Evolutionary conservation across 92 coral and sea anemone genomes (phyloP).

Genomic region (Siderastrea siderea): DNA sequence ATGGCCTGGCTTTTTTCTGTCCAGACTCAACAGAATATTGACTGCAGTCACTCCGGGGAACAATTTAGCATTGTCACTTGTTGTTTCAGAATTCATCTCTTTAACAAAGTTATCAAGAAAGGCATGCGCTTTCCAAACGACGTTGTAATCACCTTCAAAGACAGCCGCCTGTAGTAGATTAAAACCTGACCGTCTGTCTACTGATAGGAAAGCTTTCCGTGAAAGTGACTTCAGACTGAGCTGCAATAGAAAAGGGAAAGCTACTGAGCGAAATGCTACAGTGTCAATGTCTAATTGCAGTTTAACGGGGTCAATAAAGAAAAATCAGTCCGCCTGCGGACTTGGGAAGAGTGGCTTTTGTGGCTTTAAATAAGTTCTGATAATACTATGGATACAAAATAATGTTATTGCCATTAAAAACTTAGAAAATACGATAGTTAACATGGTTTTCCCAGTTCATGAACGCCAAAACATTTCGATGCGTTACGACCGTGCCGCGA

Average conservation of each 20-base stretch:
- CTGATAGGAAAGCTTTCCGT: not conserved
- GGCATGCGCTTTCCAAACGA: not conserved
- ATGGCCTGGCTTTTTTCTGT: not conserved
- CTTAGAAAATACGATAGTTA: no score
- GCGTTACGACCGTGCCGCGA: no score
- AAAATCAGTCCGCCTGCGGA: no score
- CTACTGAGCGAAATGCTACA: no score
- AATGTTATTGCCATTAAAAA: no score
- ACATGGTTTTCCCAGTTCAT: no score
- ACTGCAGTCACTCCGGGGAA: constrained; percentile 14
- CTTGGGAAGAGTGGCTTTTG: no score
- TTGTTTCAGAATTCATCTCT: not conserved
- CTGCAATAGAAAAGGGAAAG: constrained; percentile 31
- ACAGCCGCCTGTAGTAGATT: constrained; percentile 34
- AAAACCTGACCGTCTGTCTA: constrained; percentile 4
- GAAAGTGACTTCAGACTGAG: not conserved
- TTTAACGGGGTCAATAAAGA: no score
- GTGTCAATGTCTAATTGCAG: no score
- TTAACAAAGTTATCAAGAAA: not conserved
- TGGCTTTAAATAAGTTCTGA: no score
- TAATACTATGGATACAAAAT: no score
- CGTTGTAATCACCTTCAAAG: not conserved
- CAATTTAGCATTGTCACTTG: not conserved
- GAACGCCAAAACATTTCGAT: no score
- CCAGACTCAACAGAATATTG: not conserved